These are phyloP conservation scores for Trilocha varians DNA, from an alignment of 2,888 invertebrate genomes.

Conservation along the genomic window DNA sequence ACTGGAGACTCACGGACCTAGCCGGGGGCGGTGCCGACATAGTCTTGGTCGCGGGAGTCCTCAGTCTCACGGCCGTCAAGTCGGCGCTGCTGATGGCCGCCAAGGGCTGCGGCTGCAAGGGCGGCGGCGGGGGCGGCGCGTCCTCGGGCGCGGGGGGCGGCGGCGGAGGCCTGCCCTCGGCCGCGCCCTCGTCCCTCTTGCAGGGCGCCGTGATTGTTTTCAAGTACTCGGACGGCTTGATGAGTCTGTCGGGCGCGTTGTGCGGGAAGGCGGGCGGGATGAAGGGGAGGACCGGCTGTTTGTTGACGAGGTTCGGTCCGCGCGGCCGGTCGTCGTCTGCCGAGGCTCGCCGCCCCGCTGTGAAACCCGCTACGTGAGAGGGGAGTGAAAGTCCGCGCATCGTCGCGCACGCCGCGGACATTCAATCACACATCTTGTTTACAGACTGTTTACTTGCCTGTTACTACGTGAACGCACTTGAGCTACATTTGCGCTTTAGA, in stretches of 20 bases:
- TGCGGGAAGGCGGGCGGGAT: slow-evolving; percentile 92
- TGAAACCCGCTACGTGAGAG: slow-evolving; percentile 34
- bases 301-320: slow-evolving; percentile 82
- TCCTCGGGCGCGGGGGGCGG: slow-evolving; percentile 66
- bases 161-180: slow-evolving; percentile 75
- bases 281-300: slow-evolving; percentile 89
- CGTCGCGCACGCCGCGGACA: slow-evolving; percentile 39
- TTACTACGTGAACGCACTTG: no score
- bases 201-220: slow-evolving; percentile 83
- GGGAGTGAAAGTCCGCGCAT: slow-evolving; percentile 62
- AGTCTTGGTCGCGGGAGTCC: slow-evolving; percentile 84
- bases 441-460: no score
- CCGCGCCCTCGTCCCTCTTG: slow-evolving; percentile 66
- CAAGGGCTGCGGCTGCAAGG: slow-evolving; percentile 78
- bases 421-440: slow-evolving; percentile 3
- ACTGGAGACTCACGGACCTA: slow-evolving; percentile 83
- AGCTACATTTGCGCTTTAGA: no score
- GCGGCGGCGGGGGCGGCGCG: slow-evolving; percentile 50
- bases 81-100: slow-evolving; percentile 91
- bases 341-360: slow-evolving; percentile 63
- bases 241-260: slow-evolving; percentile 86
- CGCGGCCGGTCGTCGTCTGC: slow-evolving; percentile 70
- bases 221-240: slow-evolving; percentile 94
- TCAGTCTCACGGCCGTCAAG: slow-evolving; percentile 85
- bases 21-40: slow-evolving; percentile 81